Conservation (phyloP, 1,140 invertebrate genomes). For the Drosophila pachea region DNA sequence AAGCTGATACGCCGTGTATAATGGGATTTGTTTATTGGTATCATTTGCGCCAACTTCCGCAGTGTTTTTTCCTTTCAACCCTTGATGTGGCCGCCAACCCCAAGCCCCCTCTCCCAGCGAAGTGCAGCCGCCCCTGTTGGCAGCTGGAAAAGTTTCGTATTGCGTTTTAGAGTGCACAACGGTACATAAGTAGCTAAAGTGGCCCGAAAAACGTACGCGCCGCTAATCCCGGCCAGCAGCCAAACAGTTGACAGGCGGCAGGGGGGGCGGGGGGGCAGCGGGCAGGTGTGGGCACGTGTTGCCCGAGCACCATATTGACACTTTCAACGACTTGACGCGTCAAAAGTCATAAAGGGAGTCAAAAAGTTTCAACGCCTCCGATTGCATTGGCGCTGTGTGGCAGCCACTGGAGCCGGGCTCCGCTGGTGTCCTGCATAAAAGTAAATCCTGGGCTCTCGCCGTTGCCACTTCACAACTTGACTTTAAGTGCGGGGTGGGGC, state of each 20-base stretch:
- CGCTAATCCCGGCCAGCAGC: slow-evolving; percentile 57
- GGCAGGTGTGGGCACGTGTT: slow-evolving; percentile 65
- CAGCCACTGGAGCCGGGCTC: not conserved
- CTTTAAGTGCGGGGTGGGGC: slow-evolving; percentile 62
- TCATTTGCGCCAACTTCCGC: slow-evolving; percentile 72
- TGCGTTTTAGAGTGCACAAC: slow-evolving; percentile 71
- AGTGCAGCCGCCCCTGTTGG: slow-evolving; percentile 1
- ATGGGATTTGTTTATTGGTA: slow-evolving; percentile 79
- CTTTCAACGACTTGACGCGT: slow-evolving; percentile 74
- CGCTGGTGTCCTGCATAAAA: slow-evolving; percentile 62
- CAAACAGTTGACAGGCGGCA: slow-evolving; percentile 59
- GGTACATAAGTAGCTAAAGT: slow-evolving; percentile 65
- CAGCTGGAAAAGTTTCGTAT: slow-evolving; percentile 62
- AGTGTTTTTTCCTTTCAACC: not conserved
- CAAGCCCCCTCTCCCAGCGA: too few species aligned
- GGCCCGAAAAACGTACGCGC: slow-evolving; percentile 47
- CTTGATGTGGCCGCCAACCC: not conserved
- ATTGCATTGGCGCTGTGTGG: slow-evolving; percentile 50
- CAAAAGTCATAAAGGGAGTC: slow-evolving; percentile 75
- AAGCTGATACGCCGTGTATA: slow-evolving; percentile 79
- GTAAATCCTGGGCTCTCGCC: slow-evolving; percentile 74
- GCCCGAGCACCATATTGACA: slow-evolving; percentile 75
- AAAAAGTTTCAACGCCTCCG: slow-evolving; percentile 60
- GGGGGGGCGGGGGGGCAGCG: not conserved
- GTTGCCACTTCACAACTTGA: slow-evolving; percentile 78